phyloP scores from a whole-genome alignment of 2,797 vertebrate species.

The Oryzias sinensis region DNA sequence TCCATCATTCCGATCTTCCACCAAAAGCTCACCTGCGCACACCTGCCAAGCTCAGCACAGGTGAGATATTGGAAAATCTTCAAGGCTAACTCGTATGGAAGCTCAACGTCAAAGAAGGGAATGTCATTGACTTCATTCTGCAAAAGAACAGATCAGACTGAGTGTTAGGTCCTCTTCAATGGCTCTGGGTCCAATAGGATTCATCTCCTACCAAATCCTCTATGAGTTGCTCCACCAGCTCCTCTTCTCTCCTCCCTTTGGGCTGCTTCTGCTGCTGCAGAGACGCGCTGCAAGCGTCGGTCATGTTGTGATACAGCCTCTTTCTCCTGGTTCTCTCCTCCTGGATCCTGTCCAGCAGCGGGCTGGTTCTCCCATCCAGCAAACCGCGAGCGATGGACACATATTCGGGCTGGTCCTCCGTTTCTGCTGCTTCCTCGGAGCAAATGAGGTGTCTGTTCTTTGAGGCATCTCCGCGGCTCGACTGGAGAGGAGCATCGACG shows the following conservation, averaged over 20 bases:
- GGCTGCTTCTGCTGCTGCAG: conserved; percentile 44
- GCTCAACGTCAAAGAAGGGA: conserved; percentile 92
- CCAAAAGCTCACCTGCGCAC: conserved; percentile 85
- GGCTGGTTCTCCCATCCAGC: conserved; percentile 77
- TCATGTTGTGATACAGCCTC: conserved; percentile 46
- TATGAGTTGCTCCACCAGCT: conserved; percentile 79
- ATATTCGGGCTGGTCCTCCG: conserved; percentile 68
- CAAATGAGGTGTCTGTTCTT: background rate
- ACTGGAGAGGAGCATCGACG: background rate
- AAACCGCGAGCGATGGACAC: conserved; percentile 75
- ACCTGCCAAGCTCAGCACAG: conserved; percentile 86
- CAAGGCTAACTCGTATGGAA: conserved; percentile 92
- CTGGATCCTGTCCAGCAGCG: conserved; percentile 68
- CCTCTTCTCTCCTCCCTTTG: conserved; percentile 50
- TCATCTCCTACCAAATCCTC: conserved; percentile 73
- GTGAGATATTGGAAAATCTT: conserved; percentile 90
- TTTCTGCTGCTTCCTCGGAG: conserved; percentile 1
- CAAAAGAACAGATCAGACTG: conserved; percentile 1
- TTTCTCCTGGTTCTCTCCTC: conserved; percentile 73
- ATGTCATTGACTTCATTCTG: conserved; percentile 96
- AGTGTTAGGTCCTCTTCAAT: background rate
- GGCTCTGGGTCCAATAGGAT: background rate
- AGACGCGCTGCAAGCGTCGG: conserved; percentile 20
- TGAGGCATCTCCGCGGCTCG: conserved; percentile 14
- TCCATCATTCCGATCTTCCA: background rate